Evolutionary conservation across 2,888 invertebrate species (phyloP).

Genomic region (Automeris io): DNA sequence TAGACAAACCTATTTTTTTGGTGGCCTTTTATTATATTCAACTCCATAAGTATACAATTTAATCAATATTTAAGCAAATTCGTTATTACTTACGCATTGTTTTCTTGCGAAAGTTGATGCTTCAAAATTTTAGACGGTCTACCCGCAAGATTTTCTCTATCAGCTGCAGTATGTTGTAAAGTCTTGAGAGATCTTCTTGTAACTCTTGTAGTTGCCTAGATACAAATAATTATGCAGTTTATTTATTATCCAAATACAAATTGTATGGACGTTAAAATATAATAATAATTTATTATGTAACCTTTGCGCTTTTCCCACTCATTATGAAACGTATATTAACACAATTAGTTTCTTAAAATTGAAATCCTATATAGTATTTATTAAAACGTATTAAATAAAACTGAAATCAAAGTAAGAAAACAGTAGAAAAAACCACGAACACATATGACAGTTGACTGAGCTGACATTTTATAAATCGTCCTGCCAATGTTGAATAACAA

Average conservation of each 20-base stretch:
- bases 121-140: slow-evolving; percentile 74
- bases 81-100: slow-evolving; percentile 55
- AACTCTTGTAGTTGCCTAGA: slow-evolving; percentile 8
- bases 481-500: no score
- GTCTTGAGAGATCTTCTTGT: slow-evolving; percentile 83
- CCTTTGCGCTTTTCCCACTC: neutral
- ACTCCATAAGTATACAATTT: neutral
- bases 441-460: no score
- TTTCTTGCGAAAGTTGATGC: slow-evolving; percentile 67
- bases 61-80: neutral
- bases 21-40: neutral
- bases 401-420: no score
- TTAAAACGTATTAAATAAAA: no score
- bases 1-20: neutral
- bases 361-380: no score
- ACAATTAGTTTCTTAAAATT: no score
- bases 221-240: neutral
- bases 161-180: slow-evolving; percentile 82
- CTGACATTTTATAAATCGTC: no score
- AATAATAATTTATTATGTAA: neutral
- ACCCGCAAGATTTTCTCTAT: slow-evolving; percentile 87
- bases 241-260: neutral
- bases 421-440: no score
- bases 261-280: neutral
- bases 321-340: neutral